A percentile compares a stretch with the other conserved stretches of the same genome.
phyloP scores from a whole-genome alignment of 1,140 invertebrate species.

The Micrasema minimum region DNA sequence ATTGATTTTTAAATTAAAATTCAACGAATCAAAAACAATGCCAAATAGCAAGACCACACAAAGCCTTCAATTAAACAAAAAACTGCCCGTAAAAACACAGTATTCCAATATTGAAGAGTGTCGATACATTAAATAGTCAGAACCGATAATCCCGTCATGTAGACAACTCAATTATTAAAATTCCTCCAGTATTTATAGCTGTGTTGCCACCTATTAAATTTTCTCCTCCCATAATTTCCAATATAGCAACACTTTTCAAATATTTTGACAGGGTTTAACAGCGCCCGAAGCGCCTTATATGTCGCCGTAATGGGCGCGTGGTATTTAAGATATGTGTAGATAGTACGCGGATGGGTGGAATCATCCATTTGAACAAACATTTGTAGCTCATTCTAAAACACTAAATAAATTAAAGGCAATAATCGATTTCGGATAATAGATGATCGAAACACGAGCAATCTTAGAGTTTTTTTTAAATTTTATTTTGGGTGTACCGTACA shows the following conservation, averaged over 20 bases:
- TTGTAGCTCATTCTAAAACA: slow-evolving; percentile 51
- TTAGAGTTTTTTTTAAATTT: slow-evolving; percentile 20
- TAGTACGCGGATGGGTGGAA: slow-evolving; percentile 12
- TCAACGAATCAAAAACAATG: too few species aligned
- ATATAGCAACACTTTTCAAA: slow-evolving; percentile 35
- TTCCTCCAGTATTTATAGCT: slow-evolving; percentile 43
- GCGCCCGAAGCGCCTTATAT: slow-evolving; percentile 10
- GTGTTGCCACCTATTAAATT: slow-evolving; percentile 32
- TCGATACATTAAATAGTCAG: not conserved
- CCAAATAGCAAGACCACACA: too few species aligned
- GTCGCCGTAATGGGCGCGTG: slow-evolving; percentile 7
- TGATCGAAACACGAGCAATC: slow-evolving; percentile 43
- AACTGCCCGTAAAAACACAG: too few species aligned
- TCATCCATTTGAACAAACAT: slow-evolving; percentile 51
- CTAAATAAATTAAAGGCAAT: slow-evolving; percentile 52
- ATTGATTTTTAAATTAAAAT: too few species aligned
- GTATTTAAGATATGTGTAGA: slow-evolving; percentile 17
- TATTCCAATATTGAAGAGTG: too few species aligned
- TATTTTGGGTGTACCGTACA: slow-evolving; percentile 10
- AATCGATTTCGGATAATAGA: slow-evolving; percentile 46
- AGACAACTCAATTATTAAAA: slow-evolving; percentile 53
- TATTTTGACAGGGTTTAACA: slow-evolving; percentile 43
- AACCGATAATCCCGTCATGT: slow-evolving; percentile 26
- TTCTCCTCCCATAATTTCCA: slow-evolving; percentile 39
- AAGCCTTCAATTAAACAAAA: too few species aligned